A percentile compares a stretch with the other conserved stretches of the same genome.
phyloP scores from a whole-genome alignment of 2,797 vertebrate genomes.

The Ctenochaetus hawaiiensis region DNA sequence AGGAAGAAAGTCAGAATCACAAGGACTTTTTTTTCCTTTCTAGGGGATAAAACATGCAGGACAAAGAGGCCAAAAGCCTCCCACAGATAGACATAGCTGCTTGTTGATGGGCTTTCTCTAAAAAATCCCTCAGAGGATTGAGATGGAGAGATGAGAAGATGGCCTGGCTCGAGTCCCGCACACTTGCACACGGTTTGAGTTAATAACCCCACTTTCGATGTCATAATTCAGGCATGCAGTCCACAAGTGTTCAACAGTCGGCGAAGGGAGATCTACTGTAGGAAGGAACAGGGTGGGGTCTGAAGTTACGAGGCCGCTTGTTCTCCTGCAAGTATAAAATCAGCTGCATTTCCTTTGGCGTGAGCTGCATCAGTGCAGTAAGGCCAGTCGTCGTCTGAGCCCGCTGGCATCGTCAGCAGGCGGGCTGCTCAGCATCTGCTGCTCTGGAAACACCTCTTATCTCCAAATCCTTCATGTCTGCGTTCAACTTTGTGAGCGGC shows the following conservation, averaged over 20 bases:
- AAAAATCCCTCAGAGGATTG: slow-evolving; percentile 48
- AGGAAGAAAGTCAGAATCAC: slow-evolving; percentile 19
- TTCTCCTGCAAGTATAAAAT: slow-evolving; percentile 39
- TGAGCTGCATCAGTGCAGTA: slow-evolving; percentile 2
- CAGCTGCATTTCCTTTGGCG: slow-evolving; percentile 6
- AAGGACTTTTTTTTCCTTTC: slow-evolving; percentile 19
- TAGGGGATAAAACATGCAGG: slow-evolving; percentile 19
- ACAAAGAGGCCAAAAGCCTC: slow-evolving; percentile 49
- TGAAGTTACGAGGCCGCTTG: slow-evolving; percentile 37
- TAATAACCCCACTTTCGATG: slow-evolving; percentile 49
- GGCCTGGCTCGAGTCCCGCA: slow-evolving; percentile 37
- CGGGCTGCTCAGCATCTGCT: slow-evolving; percentile 16
- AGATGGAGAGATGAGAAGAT: slow-evolving; percentile 50
- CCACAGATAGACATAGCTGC: slow-evolving; percentile 32
- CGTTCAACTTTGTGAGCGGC: slow-evolving; percentile 3
- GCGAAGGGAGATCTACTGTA: background rate
- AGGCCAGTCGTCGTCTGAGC: background rate
- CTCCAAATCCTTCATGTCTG: slow-evolving; percentile 1
- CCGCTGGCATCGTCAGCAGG: slow-evolving; percentile 12
- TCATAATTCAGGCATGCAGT: slow-evolving; percentile 63
- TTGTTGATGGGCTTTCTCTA: slow-evolving; percentile 48
- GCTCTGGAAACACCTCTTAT: slow-evolving; percentile 14
- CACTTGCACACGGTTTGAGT: slow-evolving; percentile 74
- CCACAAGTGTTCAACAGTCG: slow-evolving; percentile 41
- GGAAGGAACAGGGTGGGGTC: slow-evolving; percentile 40